These are phyloP conservation scores for Muscicapa striata DNA, from an alignment of 2,797 vertebrate genomes.

Conservation along the genomic window DNA sequence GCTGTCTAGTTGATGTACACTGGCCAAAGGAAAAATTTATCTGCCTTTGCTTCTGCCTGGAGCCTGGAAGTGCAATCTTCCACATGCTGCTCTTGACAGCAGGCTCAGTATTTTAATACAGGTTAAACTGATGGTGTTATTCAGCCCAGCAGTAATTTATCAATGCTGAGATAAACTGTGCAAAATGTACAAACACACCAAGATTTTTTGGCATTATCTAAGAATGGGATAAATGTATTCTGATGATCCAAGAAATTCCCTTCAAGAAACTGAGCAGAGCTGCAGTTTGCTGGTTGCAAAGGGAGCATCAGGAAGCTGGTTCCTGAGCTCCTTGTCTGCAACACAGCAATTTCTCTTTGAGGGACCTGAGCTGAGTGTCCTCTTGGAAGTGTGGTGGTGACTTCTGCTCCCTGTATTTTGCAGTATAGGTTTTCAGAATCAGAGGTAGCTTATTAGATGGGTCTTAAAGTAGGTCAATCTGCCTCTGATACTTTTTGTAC, in stretches of 20 bases:
- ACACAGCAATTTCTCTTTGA: background rate
- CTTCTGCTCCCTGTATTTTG: background rate
- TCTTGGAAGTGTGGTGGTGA: background rate
- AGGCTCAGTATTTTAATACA: background rate
- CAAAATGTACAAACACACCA: background rate
- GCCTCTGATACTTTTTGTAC: background rate
- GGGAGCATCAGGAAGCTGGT: background rate
- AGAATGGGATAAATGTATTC: background rate
- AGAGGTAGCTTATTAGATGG: background rate
- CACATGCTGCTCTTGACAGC: background rate
- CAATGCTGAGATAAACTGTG: background rate
- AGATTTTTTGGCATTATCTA: background rate
- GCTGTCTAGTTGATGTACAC: background rate
- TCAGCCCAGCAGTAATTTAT: background rate
- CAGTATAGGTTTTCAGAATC: background rate
- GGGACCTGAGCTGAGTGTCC: background rate
- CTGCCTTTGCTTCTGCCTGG: background rate
- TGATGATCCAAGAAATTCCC: background rate
- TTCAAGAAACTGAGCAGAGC: background rate
- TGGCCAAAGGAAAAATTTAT: background rate
- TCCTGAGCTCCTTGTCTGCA: background rate
- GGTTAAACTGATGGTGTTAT: background rate
- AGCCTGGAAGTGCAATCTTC: background rate
- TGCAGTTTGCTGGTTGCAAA: background rate
- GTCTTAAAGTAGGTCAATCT: background rate